Evolutionary conservation across 2,888 invertebrate genomes (phyloP), one percentile per base, ranked within the genome.

Genomic region (Cotesia congregata): DNA sequence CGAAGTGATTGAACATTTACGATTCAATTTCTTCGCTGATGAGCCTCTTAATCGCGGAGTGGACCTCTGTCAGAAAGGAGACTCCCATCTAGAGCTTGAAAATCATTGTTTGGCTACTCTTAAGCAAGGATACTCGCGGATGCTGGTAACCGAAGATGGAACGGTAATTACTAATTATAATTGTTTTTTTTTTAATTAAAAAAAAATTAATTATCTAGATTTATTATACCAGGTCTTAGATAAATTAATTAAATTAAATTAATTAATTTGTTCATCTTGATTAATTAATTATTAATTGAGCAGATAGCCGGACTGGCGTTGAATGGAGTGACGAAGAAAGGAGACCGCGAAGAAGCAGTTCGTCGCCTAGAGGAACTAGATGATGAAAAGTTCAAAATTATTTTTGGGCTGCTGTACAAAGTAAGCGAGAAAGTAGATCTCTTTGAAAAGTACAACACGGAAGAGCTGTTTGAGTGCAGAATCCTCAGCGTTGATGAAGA

Each of bases 41-140:
- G 96, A 96, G 87, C 96, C 96, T 0, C 91, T 96, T 67, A 96
- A 96, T 90, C 92, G 93, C 83, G 94, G 95, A 0, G 94, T 95
- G n/a, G 92, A 92, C 9, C 91, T 96, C 5, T 95, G 95, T 85
- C 89, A 92, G 71, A 91, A 92, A 5, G 95, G 95, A 0, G 92
- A 93, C 83, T 92, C 94, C 0, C 95, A 95, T 84, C 91, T 90
- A 0, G 93, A 94, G 40, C 90, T 96, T 74, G 96, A 96, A 90
- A 90, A 92, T 39, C 94, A 95, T 83, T 94, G 95, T 85, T 87
- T 92, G 61, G 90, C 91, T 38, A 95, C 95, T n/a, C 91, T 96
- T 83, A 91, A 92, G 77, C 95, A 95, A 87, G 93, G 94, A 6
- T 90, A 95, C 72, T 95, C 95, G 7, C 88, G 94, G 50, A 95